Evolutionary conservation across 2,797 vertebrate species (phyloP).

Genomic region (Channallabes apus): DNA sequence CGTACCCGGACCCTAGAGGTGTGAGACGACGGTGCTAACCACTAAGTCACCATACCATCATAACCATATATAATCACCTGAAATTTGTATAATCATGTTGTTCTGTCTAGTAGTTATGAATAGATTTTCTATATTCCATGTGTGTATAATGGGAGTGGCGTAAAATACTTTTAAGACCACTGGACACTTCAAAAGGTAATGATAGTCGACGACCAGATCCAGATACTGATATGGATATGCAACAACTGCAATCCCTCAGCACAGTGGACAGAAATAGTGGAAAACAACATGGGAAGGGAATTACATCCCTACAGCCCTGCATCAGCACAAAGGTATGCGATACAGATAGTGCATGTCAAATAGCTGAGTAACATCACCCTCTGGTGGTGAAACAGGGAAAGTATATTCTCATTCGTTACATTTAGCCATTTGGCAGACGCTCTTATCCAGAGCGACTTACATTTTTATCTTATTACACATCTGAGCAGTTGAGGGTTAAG

Average conservation of each 20-base stretch:
- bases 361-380: background rate
- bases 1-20: no score
- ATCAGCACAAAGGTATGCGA: background rate
- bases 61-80: no score
- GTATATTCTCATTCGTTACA: background rate
- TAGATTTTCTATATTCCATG: background rate
- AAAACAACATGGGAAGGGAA: no score
- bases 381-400: background rate
- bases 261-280: background rate
- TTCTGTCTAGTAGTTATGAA: background rate
- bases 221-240: background rate
- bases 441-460: no score
- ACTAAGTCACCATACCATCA: no score
- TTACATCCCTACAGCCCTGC: background rate
- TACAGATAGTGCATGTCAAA: background rate
- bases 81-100: no score
- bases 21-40: no score
- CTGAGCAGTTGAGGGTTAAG: no score
- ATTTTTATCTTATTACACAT: no score
- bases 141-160: background rate
- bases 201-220: background rate
- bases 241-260: background rate
- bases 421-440: no score
- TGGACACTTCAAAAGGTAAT: background rate
- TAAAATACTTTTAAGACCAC: background rate